Evolutionary conservation across 2,797 vertebrate genomes (phyloP), one percentile per base, ranked within the genome.

Genomic region (Anolis apletophallus): DNA sequence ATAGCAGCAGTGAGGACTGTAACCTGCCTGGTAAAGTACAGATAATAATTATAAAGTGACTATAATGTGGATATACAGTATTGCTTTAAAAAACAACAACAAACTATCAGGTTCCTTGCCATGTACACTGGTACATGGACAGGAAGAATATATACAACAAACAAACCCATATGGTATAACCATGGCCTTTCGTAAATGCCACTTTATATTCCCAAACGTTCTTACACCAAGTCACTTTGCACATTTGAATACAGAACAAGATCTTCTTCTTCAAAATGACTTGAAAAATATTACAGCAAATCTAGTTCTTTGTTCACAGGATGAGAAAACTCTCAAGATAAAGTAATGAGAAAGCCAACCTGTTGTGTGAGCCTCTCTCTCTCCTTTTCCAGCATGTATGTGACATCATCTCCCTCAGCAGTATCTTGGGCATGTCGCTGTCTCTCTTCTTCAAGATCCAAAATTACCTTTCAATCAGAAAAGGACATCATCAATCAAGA

Each of bases 361-460:
- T 99, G 98, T 91, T 99, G 98, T 40, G 97, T 97, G 87, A 99
- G 97, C 64, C 98, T 96, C 89, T 99, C 98, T 88, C 97, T 94
- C 88, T 99, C 98, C 90, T 97, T 98, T 95, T 98, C 98, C 93
- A 99, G 95, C 98, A 98, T 98, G 93, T 97, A 97, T 86, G 98
- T 97, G 94, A 99, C 98, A 83, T 99, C 98, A 77, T 99, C 98
- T 3, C 97, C 98, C 93, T 98, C 98, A 0, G 97, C 98, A 0
- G 98, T 96, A 88, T 99, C 98, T 94, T 98, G 98, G 5, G 97
- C 97, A 14, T 97, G 97, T 71, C 96, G 95, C 29, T 96, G 97
- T 75, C 98, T 96, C 94, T 99, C 98, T 81, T 98, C 97, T 94
- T 99, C 98, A 92, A 99, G 96, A 95, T 99, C 98, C 87, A 98